These are phyloP conservation scores for Ciconia boyciana DNA, from an alignment of 2,113 vertebrate species.

Conservation along the genomic window DNA sequence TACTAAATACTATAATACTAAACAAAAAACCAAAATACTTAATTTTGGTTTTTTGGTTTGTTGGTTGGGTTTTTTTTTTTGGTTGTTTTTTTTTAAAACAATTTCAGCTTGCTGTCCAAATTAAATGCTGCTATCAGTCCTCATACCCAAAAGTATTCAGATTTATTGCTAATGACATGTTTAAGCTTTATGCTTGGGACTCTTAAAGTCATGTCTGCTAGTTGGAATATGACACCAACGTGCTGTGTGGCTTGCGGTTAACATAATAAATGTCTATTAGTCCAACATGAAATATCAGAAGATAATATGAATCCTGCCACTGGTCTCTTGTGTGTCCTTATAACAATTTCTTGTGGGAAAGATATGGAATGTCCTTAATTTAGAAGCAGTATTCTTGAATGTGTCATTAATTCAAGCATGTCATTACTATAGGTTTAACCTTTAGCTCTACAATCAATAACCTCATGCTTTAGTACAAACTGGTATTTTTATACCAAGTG, in stretches of 20 bases:
- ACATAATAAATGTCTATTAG: not conserved
- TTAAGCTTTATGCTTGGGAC: not conserved
- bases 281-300: not conserved
- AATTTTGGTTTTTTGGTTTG: too few relatives aligned
- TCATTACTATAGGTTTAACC: slow-evolving; percentile 5
- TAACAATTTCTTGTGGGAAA: not conserved
- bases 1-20: too few relatives aligned
- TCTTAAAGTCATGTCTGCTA: not conserved
- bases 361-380: not conserved
- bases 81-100: not conserved
- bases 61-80: too few relatives aligned
- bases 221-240: not conserved
- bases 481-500: not conserved
- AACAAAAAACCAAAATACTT: too few relatives aligned
- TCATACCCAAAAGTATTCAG: not conserved
- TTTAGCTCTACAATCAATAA: slow-evolving; percentile 5
- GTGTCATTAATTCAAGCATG: not conserved
- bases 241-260: not conserved
- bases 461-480: not conserved
- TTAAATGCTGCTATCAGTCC: not conserved
- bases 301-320: not conserved
- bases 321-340: not conserved
- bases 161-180: not conserved
- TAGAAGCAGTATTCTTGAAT: not conserved
- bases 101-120: not conserved